These are phyloP conservation scores for Myopa tessellatipennis DNA, from an alignment of 2,888 invertebrate species.

Conservation along the genomic window DNA sequence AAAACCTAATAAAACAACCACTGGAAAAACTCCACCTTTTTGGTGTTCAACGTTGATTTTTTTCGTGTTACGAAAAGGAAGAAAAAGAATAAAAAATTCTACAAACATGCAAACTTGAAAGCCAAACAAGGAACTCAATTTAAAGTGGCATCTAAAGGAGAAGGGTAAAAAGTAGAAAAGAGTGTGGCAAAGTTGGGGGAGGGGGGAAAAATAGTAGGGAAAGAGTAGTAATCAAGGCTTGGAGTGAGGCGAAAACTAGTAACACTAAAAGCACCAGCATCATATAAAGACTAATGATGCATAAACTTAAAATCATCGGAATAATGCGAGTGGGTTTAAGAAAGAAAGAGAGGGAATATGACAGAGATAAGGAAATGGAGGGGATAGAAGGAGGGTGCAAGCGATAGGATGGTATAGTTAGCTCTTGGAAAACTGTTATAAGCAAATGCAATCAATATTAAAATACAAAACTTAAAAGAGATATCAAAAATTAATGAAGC, in stretches of 20 bases:
- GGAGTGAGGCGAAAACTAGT: neutral
- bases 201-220: too few relatives aligned
- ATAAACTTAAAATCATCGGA: conserved; percentile 19
- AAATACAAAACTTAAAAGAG: conserved; percentile 6
- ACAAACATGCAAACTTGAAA: neutral
- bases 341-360: neutral
- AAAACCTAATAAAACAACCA: neutral
- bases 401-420: too few relatives aligned
- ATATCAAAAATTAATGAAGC: conserved; percentile 19
- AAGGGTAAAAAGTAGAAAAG: neutral
- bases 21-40: conserved; percentile 7
- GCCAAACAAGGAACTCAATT: conserved; percentile 29
- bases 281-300: conserved; percentile 32
- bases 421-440: neutral
- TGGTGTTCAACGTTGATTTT: neutral
- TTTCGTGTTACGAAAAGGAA: neutral
- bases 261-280: neutral
- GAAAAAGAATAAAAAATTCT: neutral
- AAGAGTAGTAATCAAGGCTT: too few relatives aligned
- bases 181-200: too few relatives aligned
- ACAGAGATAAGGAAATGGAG: too few relatives aligned
- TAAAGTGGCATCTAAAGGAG: conserved; percentile 31
- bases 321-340: neutral
- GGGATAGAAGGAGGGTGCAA: too few relatives aligned
- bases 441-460: conserved; percentile 12